A percentile compares a stretch with the other conserved stretches of the same genome.
These are phyloP conservation scores for Brachyalestes nurse DNA, from an alignment of 2,797 vertebrate species.

Conservation along the genomic window DNA sequence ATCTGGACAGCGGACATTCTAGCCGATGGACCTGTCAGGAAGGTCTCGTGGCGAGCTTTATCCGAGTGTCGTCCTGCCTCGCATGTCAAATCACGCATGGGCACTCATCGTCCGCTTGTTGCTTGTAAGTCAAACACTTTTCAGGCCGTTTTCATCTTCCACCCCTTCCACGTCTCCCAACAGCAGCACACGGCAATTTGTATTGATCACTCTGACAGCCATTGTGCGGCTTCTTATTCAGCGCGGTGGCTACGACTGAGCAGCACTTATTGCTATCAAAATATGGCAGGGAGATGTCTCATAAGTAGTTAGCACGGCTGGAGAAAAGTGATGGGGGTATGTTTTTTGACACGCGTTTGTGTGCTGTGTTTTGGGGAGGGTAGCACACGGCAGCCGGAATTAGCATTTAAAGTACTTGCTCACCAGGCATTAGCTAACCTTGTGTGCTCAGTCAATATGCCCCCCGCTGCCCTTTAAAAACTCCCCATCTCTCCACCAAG, in stretches of 20 bases:
- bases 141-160: constrained; percentile 52
- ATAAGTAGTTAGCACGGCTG: constrained; percentile 65
- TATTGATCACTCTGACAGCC: constrained; percentile 69
- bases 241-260: constrained; percentile 54
- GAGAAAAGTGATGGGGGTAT: constrained; percentile 37
- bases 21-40: constrained; percentile 71
- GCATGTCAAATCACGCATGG: constrained; percentile 70
- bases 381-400: constrained; percentile 59
- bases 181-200: constrained; percentile 54
- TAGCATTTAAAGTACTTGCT: constrained; percentile 79
- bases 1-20: constrained; percentile 58
- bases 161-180: constrained; percentile 39
- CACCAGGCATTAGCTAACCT: constrained; percentile 72
- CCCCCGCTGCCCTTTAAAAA: constrained; percentile 66
- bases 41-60: constrained; percentile 50
- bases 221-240: constrained; percentile 58
- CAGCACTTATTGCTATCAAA: constrained; percentile 58
- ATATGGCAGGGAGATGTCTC: constrained; percentile 64
- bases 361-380: constrained; percentile 53
- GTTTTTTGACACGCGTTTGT: constrained; percentile 44
- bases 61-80: constrained; percentile 36
- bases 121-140: constrained; percentile 60
- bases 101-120: constrained; percentile 60
- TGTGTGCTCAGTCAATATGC: constrained; percentile 69
- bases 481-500: constrained; percentile 46